Evolutionary conservation across 2,113 vertebrate species (phyloP), one percentile per base, ranked within the genome.

Genomic region (Herpailurus yagouaroundi): DNA sequence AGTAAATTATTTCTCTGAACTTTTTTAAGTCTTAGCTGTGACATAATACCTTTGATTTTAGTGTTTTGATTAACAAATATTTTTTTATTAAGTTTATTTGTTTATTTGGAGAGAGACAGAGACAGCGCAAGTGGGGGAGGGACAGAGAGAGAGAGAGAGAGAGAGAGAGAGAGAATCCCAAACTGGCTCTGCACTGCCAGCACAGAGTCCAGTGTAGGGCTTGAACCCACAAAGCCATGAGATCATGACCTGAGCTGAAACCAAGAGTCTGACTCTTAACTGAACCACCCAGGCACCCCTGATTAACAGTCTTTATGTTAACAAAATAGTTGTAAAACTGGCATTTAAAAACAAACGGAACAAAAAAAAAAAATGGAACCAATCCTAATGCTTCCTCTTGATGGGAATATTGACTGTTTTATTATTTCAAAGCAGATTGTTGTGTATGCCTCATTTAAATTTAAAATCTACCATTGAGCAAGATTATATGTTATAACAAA

Each of bases 391-490:
- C 41, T 95, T 95, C 77, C 18, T 91, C 31, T 93, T 60, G 21
- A n/a, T 89, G 33, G 52, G 8, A 96, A 89, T 92, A 73, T 77
- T 64, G 31, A 74, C 57, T 89, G 16, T 96, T 94, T 95, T 95
- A 77, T 93, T 90, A 66, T 87, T 95, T 97, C 71, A 94, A 86
- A 81, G 45, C 69, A 94, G 55, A 80, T 64, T 93, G 25, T 92
- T 73, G 29, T 71, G 1, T 85, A n/a, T 23, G 0, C 48, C 18
- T 96, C n/a, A 94, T 92, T 92, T 92, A 95, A 90, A 82, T 94
- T 71, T 77, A 97, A 95, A 38, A 69, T 84, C 63, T 97, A 71
- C 31, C 14, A 82, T 16, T 55, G 50, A 97, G 45, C 11, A 93
- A 91, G 31, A 93, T 63, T 97, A 68, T 68, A 38, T 91, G 52